Evolutionary conservation across 2,888 invertebrate species (phyloP), one percentile per base, ranked within the genome.

Genomic region (Saturnia pavonia): DNA sequence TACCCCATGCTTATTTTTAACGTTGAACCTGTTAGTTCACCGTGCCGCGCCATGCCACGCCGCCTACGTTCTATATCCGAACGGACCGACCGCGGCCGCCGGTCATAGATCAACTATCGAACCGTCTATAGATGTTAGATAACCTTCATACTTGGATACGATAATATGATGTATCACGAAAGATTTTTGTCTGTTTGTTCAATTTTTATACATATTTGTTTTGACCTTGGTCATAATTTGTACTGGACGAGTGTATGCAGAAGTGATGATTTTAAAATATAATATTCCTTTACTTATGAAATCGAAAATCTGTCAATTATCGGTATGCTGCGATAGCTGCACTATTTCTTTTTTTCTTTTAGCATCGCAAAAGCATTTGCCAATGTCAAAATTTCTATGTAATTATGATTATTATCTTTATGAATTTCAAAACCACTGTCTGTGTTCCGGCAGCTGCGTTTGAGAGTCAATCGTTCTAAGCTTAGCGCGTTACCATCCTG

Each of bases 91-190:
- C 63, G 60, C 63, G 27, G 34, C 60, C 27, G 27, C 19, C 40
- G 63, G 40, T 34, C 63, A 40, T 63, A 63, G 63, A 63, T 63
- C 63, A 63, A 63, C 63, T 14, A 34, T 63, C 60, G 60, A 27
- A 14, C 27, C 60, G 60, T n/a, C 60, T 25, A 57, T 25, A 27
- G 34, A 63, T 63, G 22, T n/a, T 16, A n/a, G 34, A 63, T 63
- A 63, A 19, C 63, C 63, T 63, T 63, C 63, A 57, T 25, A 57
- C 25, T 34, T 8, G 1, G 34, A 63, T 34, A 40, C 63, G 63
- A 63, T 57, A 25, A 57, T 63, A 63, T 63, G 63, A 63, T 63
- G 63, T 63, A 63, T 63, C 40, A 63, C 19, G 40, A 63, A 63
- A 27, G 63, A 63, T 63, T 63, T 40, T 40, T 63, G 63, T 63